Base-by-base conservation (phyloP, 2,888 invertebrate species). In the Standfussiana lucernea region DNA sequence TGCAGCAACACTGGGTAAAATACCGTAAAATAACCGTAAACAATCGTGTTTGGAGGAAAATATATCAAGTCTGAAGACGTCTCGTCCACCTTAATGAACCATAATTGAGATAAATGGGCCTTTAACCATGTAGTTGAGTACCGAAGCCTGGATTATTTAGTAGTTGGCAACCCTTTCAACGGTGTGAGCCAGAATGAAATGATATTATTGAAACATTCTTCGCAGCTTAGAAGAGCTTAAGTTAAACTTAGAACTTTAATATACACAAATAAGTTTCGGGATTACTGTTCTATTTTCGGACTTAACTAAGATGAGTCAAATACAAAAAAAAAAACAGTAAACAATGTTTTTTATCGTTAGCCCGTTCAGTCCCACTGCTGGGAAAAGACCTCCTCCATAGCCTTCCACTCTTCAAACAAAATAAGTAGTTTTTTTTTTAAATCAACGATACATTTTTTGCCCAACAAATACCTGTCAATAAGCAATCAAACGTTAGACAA, bases 91-190 rank as follows among this genome's bases (percentile, higher is more conserved):
- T 70, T 82, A 85, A 85, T 82, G 82, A 85, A 77, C 67, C 70
- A 70, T 85, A 82, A 83, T 83, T 85, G 83, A 82, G 66, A 85
- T 77, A 77, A 82, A 83, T 82, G 77, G 35, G 5, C 11, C 59
- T 66, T 37, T 56, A 82, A 83, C 76, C 62, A 72, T 72, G 68
- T 85, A 56, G 45, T 67, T 84, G 40, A 53, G 82, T 62, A 42
- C 53, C 28, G 13, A 45, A 65, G 53, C 28, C 68, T 69, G 73
- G 69, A 37, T 66, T 66, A 79, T 79, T 56, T 71, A 45, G 37
- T 69, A 65, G 50, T 28, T 47, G 28, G 28, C 53, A 83, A 79
- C 71, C 35, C 47, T 61, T 69, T 61, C 45, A 61, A 32, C 32
- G 37, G n/a, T 64, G 7, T 53, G 56, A 35, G 35, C 15, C 13